phyloP scores from a whole-genome alignment of 2,113 vertebrate species.

The Corythornis cristatus region DNA sequence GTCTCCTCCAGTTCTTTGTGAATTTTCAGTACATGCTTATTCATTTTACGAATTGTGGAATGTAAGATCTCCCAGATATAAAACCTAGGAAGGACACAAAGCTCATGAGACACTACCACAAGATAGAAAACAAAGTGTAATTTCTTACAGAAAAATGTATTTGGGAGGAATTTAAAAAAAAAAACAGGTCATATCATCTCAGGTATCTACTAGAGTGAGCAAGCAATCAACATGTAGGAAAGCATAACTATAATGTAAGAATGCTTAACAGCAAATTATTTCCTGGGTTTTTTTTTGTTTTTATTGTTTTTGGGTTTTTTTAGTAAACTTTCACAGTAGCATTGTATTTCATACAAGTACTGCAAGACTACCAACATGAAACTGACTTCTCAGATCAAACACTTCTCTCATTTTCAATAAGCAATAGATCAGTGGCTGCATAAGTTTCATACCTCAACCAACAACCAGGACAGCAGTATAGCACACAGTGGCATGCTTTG shows the following conservation, averaged over 20 bases:
- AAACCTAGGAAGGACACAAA: conserved; percentile 77
- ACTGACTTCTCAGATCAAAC: not conserved
- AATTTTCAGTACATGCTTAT: conserved; percentile 98
- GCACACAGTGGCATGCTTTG: not conserved
- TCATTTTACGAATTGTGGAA: conserved; percentile 98
- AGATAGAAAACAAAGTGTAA: not conserved
- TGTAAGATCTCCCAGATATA: conserved; percentile 98
- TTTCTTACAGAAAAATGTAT: not conserved
- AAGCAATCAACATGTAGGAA: not conserved
- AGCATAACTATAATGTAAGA: not conserved
- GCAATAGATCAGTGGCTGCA: not conserved
- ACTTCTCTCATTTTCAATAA: rapidly evolving
- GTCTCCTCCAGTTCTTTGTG: conserved; percentile 95
- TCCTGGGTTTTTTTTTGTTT: not conserved
- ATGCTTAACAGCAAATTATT: not conserved
- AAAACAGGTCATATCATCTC: not conserved
- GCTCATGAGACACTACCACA: not conserved
- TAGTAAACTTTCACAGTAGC: not conserved
- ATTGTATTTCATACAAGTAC: not conserved
- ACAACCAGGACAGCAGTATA: not conserved
- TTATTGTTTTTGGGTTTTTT: not conserved
- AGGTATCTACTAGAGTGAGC: not conserved
- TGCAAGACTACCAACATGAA: not conserved
- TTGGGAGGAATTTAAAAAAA: not conserved
- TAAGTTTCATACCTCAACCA: not conserved